Base-by-base conservation (phyloP, 2,113 vertebrate genomes). In the Erythrocercus mccallii region DNA sequence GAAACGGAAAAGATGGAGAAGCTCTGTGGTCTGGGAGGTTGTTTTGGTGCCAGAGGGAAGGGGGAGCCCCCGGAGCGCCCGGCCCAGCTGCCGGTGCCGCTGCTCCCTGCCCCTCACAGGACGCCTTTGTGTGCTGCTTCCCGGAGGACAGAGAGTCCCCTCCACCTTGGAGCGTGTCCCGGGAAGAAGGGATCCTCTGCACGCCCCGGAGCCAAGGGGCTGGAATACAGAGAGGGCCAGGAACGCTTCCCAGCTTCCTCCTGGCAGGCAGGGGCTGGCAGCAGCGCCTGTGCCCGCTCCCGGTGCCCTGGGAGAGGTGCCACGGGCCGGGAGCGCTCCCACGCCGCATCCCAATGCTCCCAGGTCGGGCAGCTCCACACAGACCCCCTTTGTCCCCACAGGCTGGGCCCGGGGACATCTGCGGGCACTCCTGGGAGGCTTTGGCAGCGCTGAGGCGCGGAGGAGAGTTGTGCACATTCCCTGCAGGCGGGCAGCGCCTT, bases 351-450 rank as follows among this genome's bases (percentile, higher is more conserved):
- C 97, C 88, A 88, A 95, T 85, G 91, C 81, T 27, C 28, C 44
- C 11, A 15, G 86, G 50, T 18, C 47, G 73, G 66, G 71, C 94
- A 50, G 79, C 80, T 91, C 88, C 48, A 73, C 94, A 96, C 88
- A 93, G 94, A 31, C 71, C 11, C 84, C 79, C 93, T 97, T 91
- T 95, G 96, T 97, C 61, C 25, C 51, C 27, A 5, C 11, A 37
- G 58, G 27, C 89, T 7, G 60, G 47, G n/a, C 56, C 12, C 3
- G 11, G 57, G 60, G 64, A 51, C 86, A 76, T 91, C 96, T 95
- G 87, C 37, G 44, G 93, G 95, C 42, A 5, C 62, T 96, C 65
- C 95, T 72, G 96, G 94, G 91, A 97, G 95, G 80, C 33, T 83
- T 60, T 81, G 94, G 94, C 93, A 90, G 84, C 3, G 58, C 94